Evolutionary conservation across 2,888 invertebrate species (phyloP).

Genomic region (Standfussiana lucernea): DNA sequence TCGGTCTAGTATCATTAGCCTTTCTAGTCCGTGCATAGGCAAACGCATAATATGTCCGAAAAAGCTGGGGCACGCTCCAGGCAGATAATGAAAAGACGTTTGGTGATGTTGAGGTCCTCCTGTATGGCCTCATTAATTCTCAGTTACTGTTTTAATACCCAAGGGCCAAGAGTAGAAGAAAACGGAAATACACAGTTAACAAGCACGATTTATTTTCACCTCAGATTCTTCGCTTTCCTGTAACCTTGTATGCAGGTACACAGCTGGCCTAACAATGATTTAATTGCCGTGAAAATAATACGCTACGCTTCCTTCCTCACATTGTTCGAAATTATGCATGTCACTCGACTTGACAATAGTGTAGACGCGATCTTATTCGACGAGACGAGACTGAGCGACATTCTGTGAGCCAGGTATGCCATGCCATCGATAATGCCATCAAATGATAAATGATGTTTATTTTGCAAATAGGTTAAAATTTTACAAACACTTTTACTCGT

Average conservation of each 20-base stretch:
- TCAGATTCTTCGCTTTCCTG: slow-evolving; percentile 44
- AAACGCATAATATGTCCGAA: too few relatives aligned
- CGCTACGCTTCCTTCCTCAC: slow-evolving; percentile 69
- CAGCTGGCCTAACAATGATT: slow-evolving; percentile 41
- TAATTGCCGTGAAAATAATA: slow-evolving; percentile 64
- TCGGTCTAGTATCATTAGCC: too few relatives aligned
- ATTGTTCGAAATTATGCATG: slow-evolving; percentile 67
- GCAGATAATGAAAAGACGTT: too few relatives aligned
- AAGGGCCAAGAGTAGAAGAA: not conserved
- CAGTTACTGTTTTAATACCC: not conserved
- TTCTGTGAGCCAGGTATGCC: not conserved
- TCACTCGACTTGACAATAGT: slow-evolving; percentile 43
- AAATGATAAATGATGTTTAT: too few relatives aligned
- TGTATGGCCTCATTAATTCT: too few relatives aligned
- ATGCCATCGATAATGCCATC: too few relatives aligned
- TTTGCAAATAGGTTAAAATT: too few relatives aligned
- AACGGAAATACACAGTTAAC: not conserved
- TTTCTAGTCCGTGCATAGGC: too few relatives aligned
- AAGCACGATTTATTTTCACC: slow-evolving; percentile 31
- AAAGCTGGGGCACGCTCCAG: too few relatives aligned
- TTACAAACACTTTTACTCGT: too few relatives aligned
- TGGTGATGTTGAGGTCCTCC: too few relatives aligned
- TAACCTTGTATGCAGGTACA: slow-evolving; percentile 40
- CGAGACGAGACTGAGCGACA: not conserved
- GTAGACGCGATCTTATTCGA: not conserved